These are phyloP conservation scores for Galaxias olidus DNA, from an alignment of 2,797 vertebrate genomes.

Conservation along the genomic window DNA sequence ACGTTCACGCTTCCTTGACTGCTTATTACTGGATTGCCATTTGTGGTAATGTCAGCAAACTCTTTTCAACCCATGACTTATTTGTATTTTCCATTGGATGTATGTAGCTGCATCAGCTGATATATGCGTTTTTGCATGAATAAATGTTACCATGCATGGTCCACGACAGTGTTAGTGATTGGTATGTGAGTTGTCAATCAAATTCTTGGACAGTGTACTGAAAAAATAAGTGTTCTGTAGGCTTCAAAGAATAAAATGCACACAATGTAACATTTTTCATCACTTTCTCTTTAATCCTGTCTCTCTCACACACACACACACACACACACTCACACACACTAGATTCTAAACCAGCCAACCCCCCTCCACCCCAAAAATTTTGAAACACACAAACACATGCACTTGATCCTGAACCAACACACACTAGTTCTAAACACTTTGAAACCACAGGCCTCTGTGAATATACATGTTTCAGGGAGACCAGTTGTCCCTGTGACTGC, in stretches of 20 bases:
- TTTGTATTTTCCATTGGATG: slow-evolving; percentile 43
- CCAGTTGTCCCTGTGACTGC: slow-evolving; percentile 37
- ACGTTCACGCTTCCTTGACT: too few species aligned
- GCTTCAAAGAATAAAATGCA: too few species aligned
- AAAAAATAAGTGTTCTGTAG: too few species aligned
- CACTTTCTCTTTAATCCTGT: too few species aligned
- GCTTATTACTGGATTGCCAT: slow-evolving; percentile 35
- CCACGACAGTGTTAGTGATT: slow-evolving; percentile 40
- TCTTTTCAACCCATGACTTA: slow-evolving; percentile 31
- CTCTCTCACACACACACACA: background rate
- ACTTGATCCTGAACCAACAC: background rate
- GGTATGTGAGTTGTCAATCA: slow-evolving; percentile 5
- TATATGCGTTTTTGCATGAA: slow-evolving; percentile 80
- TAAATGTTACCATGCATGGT: slow-evolving; percentile 82
- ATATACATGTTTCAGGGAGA: slow-evolving; percentile 37
- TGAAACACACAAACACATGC: background rate
- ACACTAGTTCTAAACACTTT: slow-evolving; percentile 12
- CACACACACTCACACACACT: background rate
- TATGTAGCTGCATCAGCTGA: slow-evolving; percentile 54
- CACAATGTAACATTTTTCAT: too few species aligned
- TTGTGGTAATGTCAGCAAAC: slow-evolving; percentile 56
- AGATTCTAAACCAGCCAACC: too few species aligned
- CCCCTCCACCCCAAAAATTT: background rate
- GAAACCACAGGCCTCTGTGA: slow-evolving; percentile 16
- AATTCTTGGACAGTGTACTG: background rate